Evolutionary conservation across 1,140 invertebrate species (phyloP).

Genomic region (Plectrocnemia conspersa): DNA sequence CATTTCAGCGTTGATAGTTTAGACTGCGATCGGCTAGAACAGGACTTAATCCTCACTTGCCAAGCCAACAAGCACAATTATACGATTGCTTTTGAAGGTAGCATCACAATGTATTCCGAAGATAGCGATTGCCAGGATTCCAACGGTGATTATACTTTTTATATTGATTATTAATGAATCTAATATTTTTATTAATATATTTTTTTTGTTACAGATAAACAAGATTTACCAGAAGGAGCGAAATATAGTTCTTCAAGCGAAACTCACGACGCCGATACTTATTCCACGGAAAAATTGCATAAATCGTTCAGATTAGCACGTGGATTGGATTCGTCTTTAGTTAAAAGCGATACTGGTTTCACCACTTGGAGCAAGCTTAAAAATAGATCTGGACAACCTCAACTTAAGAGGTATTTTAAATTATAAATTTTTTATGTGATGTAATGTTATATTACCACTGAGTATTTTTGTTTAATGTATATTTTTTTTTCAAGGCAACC

Average conservation of each 20-base stretch:
- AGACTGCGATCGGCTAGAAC: constrained; percentile 74
- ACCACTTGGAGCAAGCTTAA: constrained; percentile 82
- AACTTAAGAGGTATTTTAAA: constrained; percentile 44
- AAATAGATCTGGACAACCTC: constrained; percentile 52
- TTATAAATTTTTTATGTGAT: not conserved
- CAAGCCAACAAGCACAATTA: constrained; percentile 91
- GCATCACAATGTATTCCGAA: constrained; percentile 77
- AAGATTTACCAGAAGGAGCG: constrained; percentile 28
- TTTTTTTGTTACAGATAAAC: constrained; percentile 30
- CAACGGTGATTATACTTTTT: constrained; percentile 21
- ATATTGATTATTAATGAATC: constrained; percentile 2
- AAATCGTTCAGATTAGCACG: constrained; percentile 31
- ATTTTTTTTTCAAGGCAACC: constrained; percentile 56
- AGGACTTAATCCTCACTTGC: constrained; percentile 82
- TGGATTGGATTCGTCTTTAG: constrained; percentile 68
- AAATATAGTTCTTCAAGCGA: constrained; percentile 28
- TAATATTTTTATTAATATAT: constrained; percentile 5
- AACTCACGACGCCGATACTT: constrained; percentile 15
- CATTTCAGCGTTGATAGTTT: constrained; percentile 87
- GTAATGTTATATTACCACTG: not conserved
- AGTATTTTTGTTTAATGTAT: constrained; percentile 17
- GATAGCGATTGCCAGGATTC: constrained; percentile 56
- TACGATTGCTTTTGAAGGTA: constrained; percentile 89
- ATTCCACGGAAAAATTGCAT: constrained; percentile 23
- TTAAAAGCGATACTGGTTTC: constrained; percentile 74